A percentile compares a stretch with the other conserved stretches of the same genome.
These are phyloP conservation scores for Drosophila diplacantha DNA, from an alignment of 2,888 invertebrate genomes.

Conservation along the genomic window DNA sequence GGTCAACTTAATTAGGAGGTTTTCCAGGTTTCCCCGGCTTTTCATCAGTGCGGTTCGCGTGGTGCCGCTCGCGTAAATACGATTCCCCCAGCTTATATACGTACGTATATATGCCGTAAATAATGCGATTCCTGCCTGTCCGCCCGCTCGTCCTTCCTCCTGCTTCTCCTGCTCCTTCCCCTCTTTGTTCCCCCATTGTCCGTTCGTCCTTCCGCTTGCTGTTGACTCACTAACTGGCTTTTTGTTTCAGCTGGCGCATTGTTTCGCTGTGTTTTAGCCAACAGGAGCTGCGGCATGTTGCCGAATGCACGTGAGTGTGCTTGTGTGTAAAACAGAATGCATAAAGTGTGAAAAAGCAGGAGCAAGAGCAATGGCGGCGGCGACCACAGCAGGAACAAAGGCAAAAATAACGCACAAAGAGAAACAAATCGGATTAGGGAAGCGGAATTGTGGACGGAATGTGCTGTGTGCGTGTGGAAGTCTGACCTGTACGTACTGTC, in stretches of 20 bases:
- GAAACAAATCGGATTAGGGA: slow-evolving; percentile 59
- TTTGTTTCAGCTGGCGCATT: slow-evolving; percentile 33
- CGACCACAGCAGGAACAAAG: slow-evolving; percentile 23
- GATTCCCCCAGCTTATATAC: slow-evolving; percentile 21
- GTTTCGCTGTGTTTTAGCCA: slow-evolving; percentile 25
- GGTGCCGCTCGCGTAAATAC: slow-evolving; percentile 26
- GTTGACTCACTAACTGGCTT: slow-evolving; percentile 6
- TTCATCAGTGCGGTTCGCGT: slow-evolving; percentile 22
- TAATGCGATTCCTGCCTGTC: slow-evolving; percentile 29
- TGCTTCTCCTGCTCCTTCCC: neutral
- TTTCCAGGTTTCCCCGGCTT: slow-evolving; percentile 39
- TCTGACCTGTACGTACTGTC: slow-evolving; percentile 2
- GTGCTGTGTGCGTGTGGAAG: slow-evolving; percentile 18
- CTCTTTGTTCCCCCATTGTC: slow-evolving; percentile 1
- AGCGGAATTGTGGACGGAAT: slow-evolving; percentile 52
- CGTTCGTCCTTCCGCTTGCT: slow-evolving; percentile 18
- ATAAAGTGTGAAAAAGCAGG: slow-evolving; percentile 51
- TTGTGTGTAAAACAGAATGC: slow-evolving; percentile 42
- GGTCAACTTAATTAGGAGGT: slow-evolving; percentile 59
- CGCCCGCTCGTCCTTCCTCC: slow-evolving; percentile 11
- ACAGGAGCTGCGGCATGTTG: slow-evolving; percentile 14
- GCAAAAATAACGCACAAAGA: slow-evolving; percentile 37
- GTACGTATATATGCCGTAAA: slow-evolving; percentile 16
- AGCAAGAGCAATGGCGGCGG: slow-evolving; percentile 23
- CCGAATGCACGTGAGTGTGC: slow-evolving; percentile 20